Evolutionary conservation across 2,113 vertebrate genomes (phyloP).

Genomic region (Centropristis striata): DNA sequence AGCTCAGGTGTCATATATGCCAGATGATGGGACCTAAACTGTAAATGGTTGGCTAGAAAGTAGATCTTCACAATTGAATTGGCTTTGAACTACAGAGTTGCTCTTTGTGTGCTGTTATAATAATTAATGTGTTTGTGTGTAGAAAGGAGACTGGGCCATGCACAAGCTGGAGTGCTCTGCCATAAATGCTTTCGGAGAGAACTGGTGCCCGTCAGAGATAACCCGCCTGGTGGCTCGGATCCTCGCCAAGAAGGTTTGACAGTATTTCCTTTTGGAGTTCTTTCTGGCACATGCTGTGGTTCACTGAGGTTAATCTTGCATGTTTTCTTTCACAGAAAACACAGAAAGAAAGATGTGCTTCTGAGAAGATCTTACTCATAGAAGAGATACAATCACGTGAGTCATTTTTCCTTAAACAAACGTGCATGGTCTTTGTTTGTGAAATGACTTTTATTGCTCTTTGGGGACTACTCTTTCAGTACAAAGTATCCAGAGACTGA

Average conservation of each 20-base stretch:
- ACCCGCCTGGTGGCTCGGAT: conserved; percentile 93
- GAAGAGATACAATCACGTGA: conserved; percentile 94
- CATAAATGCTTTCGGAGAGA: conserved; percentile 91
- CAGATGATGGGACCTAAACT: conserved; percentile 19
- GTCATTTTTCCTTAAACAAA: conserved; percentile 64
- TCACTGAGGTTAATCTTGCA: not conserved
- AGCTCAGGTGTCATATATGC: not conserved
- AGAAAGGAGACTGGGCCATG: conserved; percentile 96
- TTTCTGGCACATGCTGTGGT: not conserved
- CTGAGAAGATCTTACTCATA: conserved; percentile 90
- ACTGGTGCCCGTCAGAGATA: conserved; percentile 94
- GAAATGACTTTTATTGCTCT: not conserved
- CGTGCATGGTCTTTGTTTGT: not conserved
- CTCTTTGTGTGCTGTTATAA: not conserved
- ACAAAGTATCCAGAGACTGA: not conserved
- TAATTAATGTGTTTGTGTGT: conserved; percentile 3
- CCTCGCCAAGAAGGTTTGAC: conserved; percentile 92
- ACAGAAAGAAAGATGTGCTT: conserved; percentile 88
- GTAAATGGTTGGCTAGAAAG: conserved; percentile 1
- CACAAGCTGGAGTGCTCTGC: conserved; percentile 96
- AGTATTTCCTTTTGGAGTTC: not conserved
- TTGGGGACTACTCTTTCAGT: not conserved
- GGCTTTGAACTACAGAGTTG: not conserved
- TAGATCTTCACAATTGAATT: not conserved
- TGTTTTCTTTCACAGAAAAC: conserved; percentile 84